These are phyloP conservation scores for Bombyx mori DNA, from an alignment of 1,140 invertebrate genomes.

Conservation along the genomic window ASM3026992v2 NC_085124.1:7719001-7719500, in stretches of 20 bases:
- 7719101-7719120: no score
- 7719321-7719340: slow-evolving; percentile 40
- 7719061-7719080: no score
- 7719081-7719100: no score
- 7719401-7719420: slow-evolving; percentile 51
- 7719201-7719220: no score
- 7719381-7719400: slow-evolving; percentile 53
- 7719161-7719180: not conserved
- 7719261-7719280: no score
- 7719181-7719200: not conserved
- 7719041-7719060: no score
- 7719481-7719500: slow-evolving; percentile 36
- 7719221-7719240: no score
- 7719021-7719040: no score
- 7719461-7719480: slow-evolving; percentile 45
- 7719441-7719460: slow-evolving; percentile 20
- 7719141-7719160: not conserved
- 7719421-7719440: slow-evolving; percentile 42
- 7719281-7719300: no score
- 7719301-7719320: slow-evolving; percentile 22
- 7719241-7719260: no score
- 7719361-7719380: slow-evolving; percentile 56
- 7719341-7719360: slow-evolving; percentile 56
- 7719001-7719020: no score
- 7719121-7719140: not conserved